These are phyloP conservation scores for Philypnodon macrostomus DNA, from an alignment of 2,797 vertebrate genomes.

Conservation along the genomic window DNA sequence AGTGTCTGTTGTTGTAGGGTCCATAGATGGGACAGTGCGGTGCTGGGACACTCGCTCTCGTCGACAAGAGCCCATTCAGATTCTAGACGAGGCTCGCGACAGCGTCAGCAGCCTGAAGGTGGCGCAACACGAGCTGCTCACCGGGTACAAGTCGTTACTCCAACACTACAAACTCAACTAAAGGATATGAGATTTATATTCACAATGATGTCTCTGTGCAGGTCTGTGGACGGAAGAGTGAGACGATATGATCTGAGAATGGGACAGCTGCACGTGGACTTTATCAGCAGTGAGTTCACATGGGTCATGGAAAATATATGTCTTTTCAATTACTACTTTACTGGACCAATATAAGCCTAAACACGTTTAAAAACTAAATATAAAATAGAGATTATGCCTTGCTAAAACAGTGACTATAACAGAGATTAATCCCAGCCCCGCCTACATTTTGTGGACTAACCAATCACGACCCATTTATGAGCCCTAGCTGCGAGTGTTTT, in stretches of 20 bases:
- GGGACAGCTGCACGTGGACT: slow-evolving; percentile 88
- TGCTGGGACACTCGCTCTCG: slow-evolving; percentile 93
- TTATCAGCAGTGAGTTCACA: slow-evolving; percentile 82
- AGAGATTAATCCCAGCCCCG: no score
- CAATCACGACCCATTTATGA: no score
- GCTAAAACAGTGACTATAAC: no score
- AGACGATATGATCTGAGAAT: slow-evolving; percentile 89
- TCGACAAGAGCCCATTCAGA: slow-evolving; percentile 83
- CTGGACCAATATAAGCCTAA: no score
- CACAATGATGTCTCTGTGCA: slow-evolving; percentile 33
- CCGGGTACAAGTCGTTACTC: slow-evolving; percentile 77
- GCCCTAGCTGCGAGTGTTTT: no score
- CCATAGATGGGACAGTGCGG: slow-evolving; percentile 87
- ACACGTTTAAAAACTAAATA: no score
- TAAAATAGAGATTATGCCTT: no score
- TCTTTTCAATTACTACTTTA: no score
- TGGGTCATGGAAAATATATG: no score
- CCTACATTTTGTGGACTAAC: no score
- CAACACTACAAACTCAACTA: background rate
- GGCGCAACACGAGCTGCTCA: slow-evolving; percentile 84
- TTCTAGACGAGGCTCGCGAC: slow-evolving; percentile 86
- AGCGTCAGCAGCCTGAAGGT: slow-evolving; percentile 91
- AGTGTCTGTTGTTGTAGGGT: slow-evolving; percentile 71
- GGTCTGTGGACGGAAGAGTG: slow-evolving; percentile 88
- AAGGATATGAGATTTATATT: background rate